Conservation (phyloP, 2,888 invertebrate species). For the Drosophila yooni region DNA sequence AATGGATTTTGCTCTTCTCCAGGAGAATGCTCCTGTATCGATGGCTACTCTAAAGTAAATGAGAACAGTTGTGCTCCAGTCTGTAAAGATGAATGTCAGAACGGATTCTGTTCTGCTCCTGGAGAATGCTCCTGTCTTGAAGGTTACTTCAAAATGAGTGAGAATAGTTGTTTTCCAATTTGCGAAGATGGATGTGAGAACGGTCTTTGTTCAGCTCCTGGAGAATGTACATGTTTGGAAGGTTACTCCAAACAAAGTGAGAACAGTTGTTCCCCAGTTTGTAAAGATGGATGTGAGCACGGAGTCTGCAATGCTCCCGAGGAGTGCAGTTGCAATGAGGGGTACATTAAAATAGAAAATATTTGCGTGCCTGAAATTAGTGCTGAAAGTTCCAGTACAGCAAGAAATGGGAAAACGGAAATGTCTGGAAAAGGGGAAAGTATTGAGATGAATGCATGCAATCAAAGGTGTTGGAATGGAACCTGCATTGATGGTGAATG, state of each 20-base stretch:
- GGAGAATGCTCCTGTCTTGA: slow-evolving; percentile 26
- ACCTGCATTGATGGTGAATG: slow-evolving; percentile 48
- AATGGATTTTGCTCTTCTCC: slow-evolving; percentile 26
- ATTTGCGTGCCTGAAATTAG: slow-evolving; percentile 13
- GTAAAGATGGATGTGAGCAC: slow-evolving; percentile 32
- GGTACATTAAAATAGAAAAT: slow-evolving; percentile 9
- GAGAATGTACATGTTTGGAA: slow-evolving; percentile 17
- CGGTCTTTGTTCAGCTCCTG: slow-evolving; percentile 30
- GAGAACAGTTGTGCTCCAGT: slow-evolving; percentile 15
- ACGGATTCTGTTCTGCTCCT: slow-evolving; percentile 27
- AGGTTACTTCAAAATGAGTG: background rate
- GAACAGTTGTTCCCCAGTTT: slow-evolving; percentile 22
- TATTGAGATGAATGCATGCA: slow-evolving; percentile 15
- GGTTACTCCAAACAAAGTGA: slow-evolving; percentile 11
- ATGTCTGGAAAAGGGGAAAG: background rate
- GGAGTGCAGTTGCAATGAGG: slow-evolving; percentile 25
- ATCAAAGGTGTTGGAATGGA: slow-evolving; percentile 50
- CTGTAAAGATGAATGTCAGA: slow-evolving; percentile 16
- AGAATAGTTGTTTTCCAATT: slow-evolving; percentile 21
- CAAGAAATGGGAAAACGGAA: background rate
- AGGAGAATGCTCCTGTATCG: slow-evolving; percentile 5
- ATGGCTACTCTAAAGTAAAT: background rate
- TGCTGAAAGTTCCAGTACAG: background rate
- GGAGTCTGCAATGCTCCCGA: slow-evolving; percentile 36
- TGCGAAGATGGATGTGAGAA: slow-evolving; percentile 29